Percentiles rank a stretch among this genome's conserved stretches.
Evolutionary conservation across 2,888 invertebrate genomes (phyloP).

Genomic region (Hypolimnas misippus): DNA sequence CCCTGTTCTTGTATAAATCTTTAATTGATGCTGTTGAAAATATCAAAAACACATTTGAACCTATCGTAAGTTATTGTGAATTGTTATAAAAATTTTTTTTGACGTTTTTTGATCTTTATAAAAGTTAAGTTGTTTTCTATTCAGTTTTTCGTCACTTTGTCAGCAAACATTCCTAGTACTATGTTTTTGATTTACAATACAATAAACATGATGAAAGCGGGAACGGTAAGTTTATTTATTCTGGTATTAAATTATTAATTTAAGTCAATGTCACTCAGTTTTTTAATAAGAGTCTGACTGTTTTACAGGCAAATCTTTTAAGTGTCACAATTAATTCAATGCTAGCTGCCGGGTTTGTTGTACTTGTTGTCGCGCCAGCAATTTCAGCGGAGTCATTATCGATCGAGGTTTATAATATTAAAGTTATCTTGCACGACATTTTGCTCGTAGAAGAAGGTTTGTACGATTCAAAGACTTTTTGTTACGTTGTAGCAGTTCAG

Average conservation of each 20-base stretch:
- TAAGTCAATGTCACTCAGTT: too few species aligned
- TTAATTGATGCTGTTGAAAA: conserved; percentile 26
- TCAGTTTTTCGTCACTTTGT: conserved; percentile 20
- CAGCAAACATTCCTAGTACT: conserved; percentile 4
- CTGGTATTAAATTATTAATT: too few species aligned
- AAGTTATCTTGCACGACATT: conserved; percentile 27
- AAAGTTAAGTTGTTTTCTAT: background rate
- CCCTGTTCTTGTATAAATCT: conserved; percentile 21
- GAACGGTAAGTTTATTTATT: background rate
- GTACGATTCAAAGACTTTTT: background rate
- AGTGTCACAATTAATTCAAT: too few species aligned
- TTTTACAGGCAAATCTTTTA: conserved; percentile 17
- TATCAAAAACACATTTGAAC: conserved; percentile 21
- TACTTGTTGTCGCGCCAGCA: conserved; percentile 25
- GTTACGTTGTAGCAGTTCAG: too few species aligned
- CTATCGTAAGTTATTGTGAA: conserved; percentile 22
- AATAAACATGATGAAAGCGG: background rate
- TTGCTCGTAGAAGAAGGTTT: conserved; percentile 25
- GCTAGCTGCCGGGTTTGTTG: conserved; percentile 1
- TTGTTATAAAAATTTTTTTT: background rate
- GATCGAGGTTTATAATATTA: conserved; percentile 27
- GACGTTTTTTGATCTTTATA: too few species aligned
- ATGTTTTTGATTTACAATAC: conserved; percentile 17
- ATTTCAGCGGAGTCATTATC: conserved; percentile 24
- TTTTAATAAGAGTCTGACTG: too few species aligned